Evolutionary conservation across 2,888 invertebrate species (phyloP), one percentile per base, ranked within the genome.

Genomic region (Ormyrus labotus): DNA sequence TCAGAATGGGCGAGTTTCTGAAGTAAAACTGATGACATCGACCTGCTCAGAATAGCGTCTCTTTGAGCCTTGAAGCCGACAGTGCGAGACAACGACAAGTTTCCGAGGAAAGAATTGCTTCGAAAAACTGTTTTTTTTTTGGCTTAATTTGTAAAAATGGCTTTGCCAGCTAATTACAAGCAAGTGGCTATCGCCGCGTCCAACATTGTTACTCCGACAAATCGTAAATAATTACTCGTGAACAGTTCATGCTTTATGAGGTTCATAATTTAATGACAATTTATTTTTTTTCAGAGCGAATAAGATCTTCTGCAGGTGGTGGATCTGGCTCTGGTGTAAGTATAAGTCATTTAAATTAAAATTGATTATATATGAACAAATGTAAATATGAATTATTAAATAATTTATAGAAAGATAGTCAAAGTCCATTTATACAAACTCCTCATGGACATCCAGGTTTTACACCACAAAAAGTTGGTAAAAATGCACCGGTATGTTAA

Each of bases 371-470:
- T 34, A 4, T 60, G 72, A 64, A 4, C 7, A 65, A n/a, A 8
- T 57, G 45, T 10, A 65, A 58, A 57, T 10, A 53, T 53, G 6
- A 19, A 61, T 68, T 45, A 55, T 71, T 19, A 69, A 69, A 78
- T 74, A 70, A 64, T 80, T 90, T 91, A 57, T 87, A 93, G 93
- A 93, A 93, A 91, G 93, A 93, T 85, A 83, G 90, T 0, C 94
- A 95, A 84, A 97, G 95, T 90, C 98, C 98, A 34, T 98, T 98
- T 91, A 92, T 96, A 68, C 95, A 96, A 82, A 96, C 96, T 71
- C 94, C 96, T 84, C 97, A 97, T 92, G 97, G 97, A 63, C 97
- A 98, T 92, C 96, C 98, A 58, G 95, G 95, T 80, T 98, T 98
- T 91, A 95, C 96, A 84, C 98, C 98, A 10, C 97, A 98, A 90